Evolutionary conservation across 2,888 invertebrate genomes (phyloP).

Genomic region (Drosophila anomelani): DNA sequence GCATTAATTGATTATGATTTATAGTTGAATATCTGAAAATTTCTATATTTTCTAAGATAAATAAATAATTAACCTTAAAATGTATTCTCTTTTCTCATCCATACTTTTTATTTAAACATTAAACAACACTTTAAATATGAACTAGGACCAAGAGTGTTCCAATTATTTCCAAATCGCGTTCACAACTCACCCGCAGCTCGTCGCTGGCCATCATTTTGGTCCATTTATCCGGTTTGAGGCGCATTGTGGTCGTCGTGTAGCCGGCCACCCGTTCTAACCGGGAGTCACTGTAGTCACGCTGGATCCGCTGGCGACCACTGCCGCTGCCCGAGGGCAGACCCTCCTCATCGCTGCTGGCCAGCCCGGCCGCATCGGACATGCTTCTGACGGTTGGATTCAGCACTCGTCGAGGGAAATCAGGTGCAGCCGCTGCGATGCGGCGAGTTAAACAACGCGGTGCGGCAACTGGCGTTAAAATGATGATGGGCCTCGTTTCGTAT

Average conservation of each 20-base stretch:
- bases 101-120: not conserved
- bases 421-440: constrained; percentile 47
- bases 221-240: constrained; percentile 95
- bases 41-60: no score
- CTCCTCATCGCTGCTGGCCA: constrained; percentile 74
- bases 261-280: constrained; percentile 92
- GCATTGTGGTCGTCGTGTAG: constrained; percentile 90
- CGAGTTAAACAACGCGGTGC: constrained; percentile 63
- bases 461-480: constrained; percentile 69
- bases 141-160: not conserved
- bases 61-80: no score
- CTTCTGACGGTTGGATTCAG: constrained; percentile 1
- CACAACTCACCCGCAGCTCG: constrained; percentile 87
- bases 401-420: constrained; percentile 4
- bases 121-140: not conserved
- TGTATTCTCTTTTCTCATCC: not conserved
- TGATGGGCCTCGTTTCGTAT: constrained; percentile 56
- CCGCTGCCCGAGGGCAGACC: constrained; percentile 26
- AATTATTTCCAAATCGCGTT: not conserved
- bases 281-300: constrained; percentile 86
- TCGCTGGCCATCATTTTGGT: constrained; percentile 90
- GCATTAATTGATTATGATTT: not conserved
- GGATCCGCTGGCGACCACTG: constrained; percentile 35
- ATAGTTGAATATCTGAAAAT: no score
- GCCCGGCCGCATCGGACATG: constrained; percentile 55